Evolutionary conservation across 2,113 vertebrate species (phyloP), one percentile per base, ranked within the genome.

Genomic region (Sinocyclocheilus rhinocerous): DNA sequence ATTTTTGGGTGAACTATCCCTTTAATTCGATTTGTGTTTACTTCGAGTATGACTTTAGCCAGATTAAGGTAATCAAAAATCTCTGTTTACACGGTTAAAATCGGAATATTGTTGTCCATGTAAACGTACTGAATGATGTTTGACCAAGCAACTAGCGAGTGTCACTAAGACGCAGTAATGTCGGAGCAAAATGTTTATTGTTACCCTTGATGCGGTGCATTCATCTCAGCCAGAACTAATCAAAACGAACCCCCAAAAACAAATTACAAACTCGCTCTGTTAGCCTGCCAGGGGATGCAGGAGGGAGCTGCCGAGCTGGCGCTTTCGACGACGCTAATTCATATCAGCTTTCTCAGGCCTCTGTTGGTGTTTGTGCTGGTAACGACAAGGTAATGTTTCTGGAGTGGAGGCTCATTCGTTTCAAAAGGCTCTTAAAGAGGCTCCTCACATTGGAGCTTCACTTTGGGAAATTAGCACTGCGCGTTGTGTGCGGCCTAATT

Each of bases 401-500:
- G 85, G 42, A 92, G 76, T 84, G 85, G 82, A 91, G 87, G 85
- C 89, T 89, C 85, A 85, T 92, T 91, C 89, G 89, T 91, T 82
- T 87, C 85, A 90, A 87, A 87, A 76, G 85, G 76, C 79, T 84
- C 84, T 92, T 81, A 88, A 90, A 92, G 88, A 91, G 89, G 59
- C 88, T 89, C 86, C 90, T 92, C 90, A 90, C 87, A 87, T 91
- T 85, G 80, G 79, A 86, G 69, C 80, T 85, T 84, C 59, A 39
- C 76, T 87, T 80, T 72, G 36, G 52, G 80, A 84, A 88, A 90
- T 84, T 87, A 76, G 57, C 85, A 42, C 69, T 52, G 85, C 82
- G 85, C 91, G 88, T 84, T 81, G 85, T 84, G 78, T 72, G 85
- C 88, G 81, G 89, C 89, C 89, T 92, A 94, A 95, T 94, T 93